phyloP scores from a whole-genome alignment of 2,888 invertebrate species.

The Lamellibrachia columna region DNA sequence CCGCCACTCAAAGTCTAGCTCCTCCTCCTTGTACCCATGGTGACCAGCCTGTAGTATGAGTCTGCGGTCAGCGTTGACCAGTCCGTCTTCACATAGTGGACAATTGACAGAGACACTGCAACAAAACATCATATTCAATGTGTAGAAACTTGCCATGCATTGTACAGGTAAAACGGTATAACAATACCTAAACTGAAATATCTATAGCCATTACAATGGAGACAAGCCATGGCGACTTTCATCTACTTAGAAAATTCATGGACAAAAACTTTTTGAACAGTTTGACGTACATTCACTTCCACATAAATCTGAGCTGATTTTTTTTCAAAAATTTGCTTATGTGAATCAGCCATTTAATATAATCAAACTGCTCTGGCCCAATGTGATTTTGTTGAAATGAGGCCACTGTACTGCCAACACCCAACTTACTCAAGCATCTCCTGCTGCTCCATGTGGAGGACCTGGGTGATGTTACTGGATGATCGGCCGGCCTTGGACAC shows the following conservation, averaged over 20 bases:
- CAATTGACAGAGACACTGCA: slow-evolving; percentile 50
- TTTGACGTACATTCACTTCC: no score
- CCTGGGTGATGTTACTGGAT: slow-evolving; percentile 44
- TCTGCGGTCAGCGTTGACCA: slow-evolving; percentile 52
- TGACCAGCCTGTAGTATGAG: slow-evolving; percentile 51
- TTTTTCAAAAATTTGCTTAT: no score
- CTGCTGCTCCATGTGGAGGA: slow-evolving; percentile 38
- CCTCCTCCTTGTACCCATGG: slow-evolving; percentile 38
- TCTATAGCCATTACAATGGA: no score
- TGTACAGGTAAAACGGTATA: no score
- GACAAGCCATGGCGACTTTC: no score
- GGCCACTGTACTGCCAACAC: not conserved
- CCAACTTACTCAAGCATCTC: slow-evolving; percentile 28
- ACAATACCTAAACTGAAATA: no score
- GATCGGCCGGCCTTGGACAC: slow-evolving; percentile 40
- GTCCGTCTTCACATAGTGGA: slow-evolving; percentile 45
- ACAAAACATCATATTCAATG: slow-evolving; percentile 21
- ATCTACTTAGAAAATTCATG: no score
- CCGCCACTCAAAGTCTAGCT: slow-evolving; percentile 49
- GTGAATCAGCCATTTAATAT: no score
- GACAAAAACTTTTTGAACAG: no score
- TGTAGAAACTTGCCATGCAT: not conserved
- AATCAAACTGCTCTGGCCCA: no score
- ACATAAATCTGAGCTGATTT: no score
- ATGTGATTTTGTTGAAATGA: no score